These are phyloP conservation scores for Drosophila hawaiiensis DNA, from an alignment of 2,888 invertebrate genomes.

Conservation along the genomic window DNA sequence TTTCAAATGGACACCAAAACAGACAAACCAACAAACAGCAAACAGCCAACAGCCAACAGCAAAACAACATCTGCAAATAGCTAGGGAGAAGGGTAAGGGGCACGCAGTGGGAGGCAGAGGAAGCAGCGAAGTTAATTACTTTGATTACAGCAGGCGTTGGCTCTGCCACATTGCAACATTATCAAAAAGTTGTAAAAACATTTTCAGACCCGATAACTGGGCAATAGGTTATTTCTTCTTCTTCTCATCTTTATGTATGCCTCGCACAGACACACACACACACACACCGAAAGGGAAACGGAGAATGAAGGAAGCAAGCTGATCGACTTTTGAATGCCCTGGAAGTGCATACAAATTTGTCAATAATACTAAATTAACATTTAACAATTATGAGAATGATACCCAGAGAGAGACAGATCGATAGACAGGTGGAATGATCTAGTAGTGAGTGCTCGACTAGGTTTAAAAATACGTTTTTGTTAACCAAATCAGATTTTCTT, in stretches of 20 bases:
- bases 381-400: no score
- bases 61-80: not conserved
- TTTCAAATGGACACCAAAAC: conserved; percentile 32
- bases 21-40: not conserved
- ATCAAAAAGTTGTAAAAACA: conserved; percentile 33
- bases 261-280: conserved; percentile 12
- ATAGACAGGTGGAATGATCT: not conserved
- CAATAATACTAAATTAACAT: not conserved
- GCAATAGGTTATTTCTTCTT: conserved; percentile 20
- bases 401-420: not conserved
- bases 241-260: not conserved
- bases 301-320: not conserved
- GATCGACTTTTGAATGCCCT: conserved; percentile 8
- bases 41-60: conserved; percentile 6
- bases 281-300: conserved; percentile 19
- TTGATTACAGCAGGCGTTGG: conserved; percentile 24
- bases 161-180: conserved; percentile 12
- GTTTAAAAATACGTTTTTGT: not conserved
- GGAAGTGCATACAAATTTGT: not conserved
- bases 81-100: no score
- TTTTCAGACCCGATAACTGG: conserved; percentile 45
- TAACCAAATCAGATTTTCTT: not conserved
- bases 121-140: conserved; percentile 38
- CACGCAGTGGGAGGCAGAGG: not conserved
- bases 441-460: not conserved